These are phyloP conservation scores for Sceloporus undulatus DNA, from an alignment of 2,113 vertebrate genomes.

Conservation along the genomic window DNA sequence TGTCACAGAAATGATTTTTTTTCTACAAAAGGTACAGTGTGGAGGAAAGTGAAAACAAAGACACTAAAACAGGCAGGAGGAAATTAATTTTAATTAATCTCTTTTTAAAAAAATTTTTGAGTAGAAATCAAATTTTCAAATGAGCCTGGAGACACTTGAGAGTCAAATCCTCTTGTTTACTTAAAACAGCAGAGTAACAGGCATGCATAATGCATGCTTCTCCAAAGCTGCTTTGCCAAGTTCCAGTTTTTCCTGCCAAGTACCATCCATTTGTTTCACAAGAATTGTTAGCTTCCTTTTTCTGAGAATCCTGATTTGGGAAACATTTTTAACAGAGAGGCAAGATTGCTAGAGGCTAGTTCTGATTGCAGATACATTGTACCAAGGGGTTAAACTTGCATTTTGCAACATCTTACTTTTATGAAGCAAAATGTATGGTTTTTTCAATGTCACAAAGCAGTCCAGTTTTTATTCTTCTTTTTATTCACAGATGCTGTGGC, in stretches of 20 bases:
- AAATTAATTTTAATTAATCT: background rate
- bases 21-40: background rate
- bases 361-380: background rate
- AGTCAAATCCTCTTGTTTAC: conserved; percentile 3
- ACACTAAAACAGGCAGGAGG: background rate
- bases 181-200: background rate
- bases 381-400: background rate
- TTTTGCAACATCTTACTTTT: background rate
- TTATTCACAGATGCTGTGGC: background rate
- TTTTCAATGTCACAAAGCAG: background rate
- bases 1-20: background rate
- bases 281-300: background rate
- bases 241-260: background rate
- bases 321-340: background rate
- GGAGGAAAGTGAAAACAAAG: background rate
- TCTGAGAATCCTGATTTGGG: background rate
- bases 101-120: background rate
- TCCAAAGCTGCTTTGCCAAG: background rate
- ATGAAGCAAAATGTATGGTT: background rate
- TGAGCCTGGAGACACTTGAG: background rate
- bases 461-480: background rate
- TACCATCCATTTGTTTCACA: background rate
- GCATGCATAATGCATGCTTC: background rate
- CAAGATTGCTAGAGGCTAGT: background rate
- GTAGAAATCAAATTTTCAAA: conserved; percentile 11